A percentile compares a stretch with the other conserved stretches of the same genome.
Evolutionary conservation across 1,140 invertebrate species (phyloP).

Genomic region (Marisa cornuarietis): DNA sequence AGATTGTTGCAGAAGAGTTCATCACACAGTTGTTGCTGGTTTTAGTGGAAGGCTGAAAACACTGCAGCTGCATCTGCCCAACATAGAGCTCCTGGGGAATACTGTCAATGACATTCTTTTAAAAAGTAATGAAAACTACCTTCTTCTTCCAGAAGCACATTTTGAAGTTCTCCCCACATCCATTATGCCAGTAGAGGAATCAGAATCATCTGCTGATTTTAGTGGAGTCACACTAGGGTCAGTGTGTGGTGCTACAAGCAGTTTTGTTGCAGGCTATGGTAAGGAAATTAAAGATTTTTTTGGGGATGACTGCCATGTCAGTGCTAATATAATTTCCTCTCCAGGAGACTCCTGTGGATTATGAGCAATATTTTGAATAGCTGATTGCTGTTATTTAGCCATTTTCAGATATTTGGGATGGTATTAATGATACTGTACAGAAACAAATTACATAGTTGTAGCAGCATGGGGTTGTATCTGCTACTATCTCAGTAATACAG

Average conservation of each 20-base stretch:
- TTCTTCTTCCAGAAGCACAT: background rate
- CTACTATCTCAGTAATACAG: too few species aligned
- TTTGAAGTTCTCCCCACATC: background rate
- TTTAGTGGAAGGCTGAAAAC: background rate
- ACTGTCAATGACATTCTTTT: background rate
- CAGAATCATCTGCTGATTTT: too few species aligned
- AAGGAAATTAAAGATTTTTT: background rate
- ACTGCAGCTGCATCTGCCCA: background rate
- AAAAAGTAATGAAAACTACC: too few species aligned
- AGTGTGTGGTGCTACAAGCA: background rate
- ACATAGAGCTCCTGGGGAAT: background rate
- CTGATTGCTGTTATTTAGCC: too few species aligned
- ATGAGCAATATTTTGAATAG: too few species aligned
- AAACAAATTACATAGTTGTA: too few species aligned
- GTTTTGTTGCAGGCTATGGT: conserved; percentile 5
- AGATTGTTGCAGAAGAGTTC: background rate
- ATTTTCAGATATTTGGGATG: too few species aligned
- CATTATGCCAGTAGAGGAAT: background rate
- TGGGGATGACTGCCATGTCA: background rate
- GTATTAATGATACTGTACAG: too few species aligned
- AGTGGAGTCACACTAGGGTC: background rate
- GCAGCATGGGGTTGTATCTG: too few species aligned
- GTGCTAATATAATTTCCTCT: too few species aligned
- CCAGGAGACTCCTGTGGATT: too few species aligned
- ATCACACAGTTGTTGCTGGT: conserved; percentile 7